Evolutionary conservation across 2,888 invertebrate genomes (phyloP).

Genomic region (Taenaris catops): DNA sequence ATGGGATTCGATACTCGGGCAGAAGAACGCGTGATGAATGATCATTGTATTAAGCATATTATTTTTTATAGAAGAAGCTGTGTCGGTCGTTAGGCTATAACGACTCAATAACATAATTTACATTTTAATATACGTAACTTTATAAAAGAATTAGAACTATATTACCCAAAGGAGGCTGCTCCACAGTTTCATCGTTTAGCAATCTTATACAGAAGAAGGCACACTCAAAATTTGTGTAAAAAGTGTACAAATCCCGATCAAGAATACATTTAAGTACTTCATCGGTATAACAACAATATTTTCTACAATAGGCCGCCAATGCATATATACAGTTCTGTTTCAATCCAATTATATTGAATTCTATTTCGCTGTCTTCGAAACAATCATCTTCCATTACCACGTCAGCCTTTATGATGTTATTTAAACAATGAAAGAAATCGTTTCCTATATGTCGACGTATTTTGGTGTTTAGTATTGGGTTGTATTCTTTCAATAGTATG

Average conservation of each 20-base stretch:
- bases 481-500: conserved; percentile 42
- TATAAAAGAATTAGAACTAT: too few relatives aligned
- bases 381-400: conserved; percentile 36
- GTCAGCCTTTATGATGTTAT: conserved; percentile 45
- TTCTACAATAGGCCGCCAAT: conserved; percentile 56
- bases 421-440: conserved; percentile 49
- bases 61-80: too few relatives aligned
- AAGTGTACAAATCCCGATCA: conserved; percentile 50
- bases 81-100: too few relatives aligned
- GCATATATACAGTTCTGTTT: conserved; percentile 50
- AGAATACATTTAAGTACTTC: conserved; percentile 56
- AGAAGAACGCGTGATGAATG: too few relatives aligned
- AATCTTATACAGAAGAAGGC: conserved; percentile 50
- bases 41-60: too few relatives aligned
- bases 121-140: too few relatives aligned
- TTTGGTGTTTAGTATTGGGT: conserved; percentile 31
- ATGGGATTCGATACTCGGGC: too few relatives aligned
- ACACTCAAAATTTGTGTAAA: conserved; percentile 42
- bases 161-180: conserved; percentile 52
- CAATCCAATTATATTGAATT: conserved; percentile 40
- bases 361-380: conserved; percentile 43
- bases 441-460: conserved; percentile 41
- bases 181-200: conserved; percentile 37
- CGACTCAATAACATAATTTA: too few relatives aligned
- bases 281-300: conserved; percentile 40